Evolutionary conservation across 2,888 invertebrate species (phyloP), one percentile per base, ranked within the genome.

Genomic region (Tricholauxania praeusta): DNA sequence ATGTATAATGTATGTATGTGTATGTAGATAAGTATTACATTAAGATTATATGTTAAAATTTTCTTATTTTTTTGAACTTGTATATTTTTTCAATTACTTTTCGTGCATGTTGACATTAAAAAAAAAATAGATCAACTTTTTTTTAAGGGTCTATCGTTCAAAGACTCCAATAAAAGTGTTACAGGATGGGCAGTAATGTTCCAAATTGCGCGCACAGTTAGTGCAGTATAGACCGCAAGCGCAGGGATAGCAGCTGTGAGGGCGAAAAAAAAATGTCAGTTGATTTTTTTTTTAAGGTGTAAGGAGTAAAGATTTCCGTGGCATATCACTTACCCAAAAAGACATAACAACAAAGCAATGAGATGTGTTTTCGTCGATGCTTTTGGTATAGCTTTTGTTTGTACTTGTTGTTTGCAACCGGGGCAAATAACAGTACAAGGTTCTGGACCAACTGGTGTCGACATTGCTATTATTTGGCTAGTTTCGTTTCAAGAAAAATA

Each of bases 111-210:
- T 10, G 10, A 39, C 10, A 39, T 39, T 39, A 2, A 10, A 39
- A 10, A 10, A 32, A 39, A 39, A 39, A 39, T 8, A 39, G 6
- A 39, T 39, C 39, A 39, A 39, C 6, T 8, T 39, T 39, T 7
- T 39, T 39, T 39, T 0, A 10, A 39, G 10, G 1, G 7, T 39
- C 72, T 66, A 83, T 51, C 84, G 83, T 72, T 85, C 80, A 78
- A 88, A 89, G 57, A 86, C 86, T 75, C 91, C 91, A 48, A 91
- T 80, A 76, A 85, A 90, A 0, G 89, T 84, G 65, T 88, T 87
- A 80, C 91, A 91, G 73, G 88, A 88, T 0, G 90, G 89, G 71
- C 91, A 91, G 76, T 88, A 90, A 78, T 91, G 91, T 60, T 89
- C 88, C 6, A 86, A 85, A 77, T 88, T 90, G 74, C 87, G 88